Base-by-base conservation (phyloP, 2,797 vertebrate species). In the Lacerta agilis region DNA sequence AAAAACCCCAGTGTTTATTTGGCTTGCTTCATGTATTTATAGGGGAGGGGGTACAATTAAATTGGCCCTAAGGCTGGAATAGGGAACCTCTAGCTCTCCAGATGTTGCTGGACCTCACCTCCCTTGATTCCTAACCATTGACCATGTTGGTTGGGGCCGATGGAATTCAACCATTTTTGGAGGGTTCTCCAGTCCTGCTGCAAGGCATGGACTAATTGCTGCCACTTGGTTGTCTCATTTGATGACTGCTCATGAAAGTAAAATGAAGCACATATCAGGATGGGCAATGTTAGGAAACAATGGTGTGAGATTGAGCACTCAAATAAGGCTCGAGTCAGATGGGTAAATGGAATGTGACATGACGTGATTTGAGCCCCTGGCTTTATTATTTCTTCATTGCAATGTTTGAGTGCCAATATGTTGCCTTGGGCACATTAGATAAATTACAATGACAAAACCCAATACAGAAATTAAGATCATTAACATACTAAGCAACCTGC, bases 401-500 rank as follows among this genome's bases (percentile, higher is more conserved):
- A 83, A 92, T 92, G 90, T 84, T 85, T 55, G 72, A 1, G 78
- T 86, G 92, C 90, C 92, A 93, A 83, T 82, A 90, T 8, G 23
- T 91, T 72, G 87, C 8, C 82, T 84, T 82, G 2, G 9, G 86
- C 86, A 0, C 0, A 86, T n/a, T 0, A 38, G 83, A 81, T 92
- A 89, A 95, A 91, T 88, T 87, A n/a, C 88, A 92, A 92, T 83
- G 90, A 92, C 93, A 94, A 90, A 94, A 77, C 71, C 94, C 93
- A 87, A 87, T 91, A 82, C 91, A 92, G 88, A 92, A 94, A 94
- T 91, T 29, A 79, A 61, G 87, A 92, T 94, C 86, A 90, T 95
- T 95, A 95, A 86, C 84, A 87, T 90, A 85, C 86, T 91, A 93
- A 95, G 83, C 91, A 90, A 95, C 89, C 88, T 92, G 92, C 84